Conservation (phyloP, 2,888 invertebrate genomes). For the Argyresthia albistria region DNA sequence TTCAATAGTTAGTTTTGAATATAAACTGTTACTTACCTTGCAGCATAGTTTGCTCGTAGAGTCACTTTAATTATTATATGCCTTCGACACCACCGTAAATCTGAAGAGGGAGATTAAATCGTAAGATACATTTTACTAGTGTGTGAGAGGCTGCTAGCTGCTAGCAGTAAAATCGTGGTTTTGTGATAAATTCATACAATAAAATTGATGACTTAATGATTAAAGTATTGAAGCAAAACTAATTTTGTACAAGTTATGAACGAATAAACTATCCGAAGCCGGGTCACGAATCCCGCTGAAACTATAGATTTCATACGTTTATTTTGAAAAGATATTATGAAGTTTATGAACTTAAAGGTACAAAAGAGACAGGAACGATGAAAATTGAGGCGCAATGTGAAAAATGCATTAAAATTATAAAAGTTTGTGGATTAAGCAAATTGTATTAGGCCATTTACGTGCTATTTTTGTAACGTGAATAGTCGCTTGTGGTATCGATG, state of each 20-base stretch:
- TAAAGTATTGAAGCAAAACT: conserved; percentile 41
- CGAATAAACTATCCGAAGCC: conserved; percentile 22
- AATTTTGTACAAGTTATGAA: conserved; percentile 59
- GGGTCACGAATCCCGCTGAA: not conserved
- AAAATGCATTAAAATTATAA: conserved; percentile 47
- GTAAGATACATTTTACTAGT: conserved; percentile 30
- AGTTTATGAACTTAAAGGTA: not conserved
- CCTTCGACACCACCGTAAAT: conserved; percentile 28
- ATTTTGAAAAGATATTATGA: not conserved
- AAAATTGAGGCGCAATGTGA: conserved; percentile 36
- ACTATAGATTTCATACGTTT: not conserved
- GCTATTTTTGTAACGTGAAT: conserved; percentile 62
- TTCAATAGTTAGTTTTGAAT: too few relatives aligned
- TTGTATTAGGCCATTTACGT: conserved; percentile 58
- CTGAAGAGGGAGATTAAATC: conserved; percentile 36
- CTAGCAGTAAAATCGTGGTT: conserved; percentile 66
- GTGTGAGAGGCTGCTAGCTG: conserved; percentile 59
- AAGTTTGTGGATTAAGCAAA: conserved; percentile 49
- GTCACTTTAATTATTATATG: too few relatives aligned
- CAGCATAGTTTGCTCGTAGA: not conserved
- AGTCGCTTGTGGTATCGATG: conserved; percentile 51
- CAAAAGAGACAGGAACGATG: conserved; percentile 3
- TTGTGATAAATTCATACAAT: conserved; percentile 64
- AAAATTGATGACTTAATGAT: conserved; percentile 55
- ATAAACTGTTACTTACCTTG: not conserved